phyloP scores from a whole-genome alignment of 2,797 vertebrate genomes.

The Cichlasoma orientale region DNA sequence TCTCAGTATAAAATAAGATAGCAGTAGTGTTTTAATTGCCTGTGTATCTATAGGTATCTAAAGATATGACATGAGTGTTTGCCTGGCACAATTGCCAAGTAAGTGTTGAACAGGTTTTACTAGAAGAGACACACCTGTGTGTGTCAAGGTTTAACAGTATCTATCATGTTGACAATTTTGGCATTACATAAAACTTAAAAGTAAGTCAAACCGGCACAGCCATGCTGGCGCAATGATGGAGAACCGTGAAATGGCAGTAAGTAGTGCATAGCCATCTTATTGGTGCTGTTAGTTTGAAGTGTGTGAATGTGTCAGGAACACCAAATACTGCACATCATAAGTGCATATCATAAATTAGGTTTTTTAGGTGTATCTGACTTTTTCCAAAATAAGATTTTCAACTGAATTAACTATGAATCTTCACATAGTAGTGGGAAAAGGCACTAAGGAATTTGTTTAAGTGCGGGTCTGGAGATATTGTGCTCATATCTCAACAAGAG shows the following conservation, averaged over 20 bases:
- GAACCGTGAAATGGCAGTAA: background rate
- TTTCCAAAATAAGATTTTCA: background rate
- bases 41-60: background rate
- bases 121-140: background rate
- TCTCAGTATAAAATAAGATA: background rate
- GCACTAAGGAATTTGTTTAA: constrained; percentile 13
- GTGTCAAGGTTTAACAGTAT: background rate
- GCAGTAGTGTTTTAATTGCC: background rate
- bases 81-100: background rate
- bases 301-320: too few relatives aligned
- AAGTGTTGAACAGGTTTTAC: background rate
- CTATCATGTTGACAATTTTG: background rate
- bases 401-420: background rate
- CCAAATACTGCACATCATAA: background rate
- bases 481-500: constrained; percentile 8
- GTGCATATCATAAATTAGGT: background rate
- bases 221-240: background rate
- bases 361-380: background rate
- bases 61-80: background rate
- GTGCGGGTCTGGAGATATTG: background rate
- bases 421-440: background rate
- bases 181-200: background rate
- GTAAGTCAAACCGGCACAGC: background rate
- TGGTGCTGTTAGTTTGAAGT: too few relatives aligned
- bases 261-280: background rate